Evolutionary conservation across 2,888 invertebrate species (phyloP).

Genomic region (Himalopsyche japonica): DNA sequence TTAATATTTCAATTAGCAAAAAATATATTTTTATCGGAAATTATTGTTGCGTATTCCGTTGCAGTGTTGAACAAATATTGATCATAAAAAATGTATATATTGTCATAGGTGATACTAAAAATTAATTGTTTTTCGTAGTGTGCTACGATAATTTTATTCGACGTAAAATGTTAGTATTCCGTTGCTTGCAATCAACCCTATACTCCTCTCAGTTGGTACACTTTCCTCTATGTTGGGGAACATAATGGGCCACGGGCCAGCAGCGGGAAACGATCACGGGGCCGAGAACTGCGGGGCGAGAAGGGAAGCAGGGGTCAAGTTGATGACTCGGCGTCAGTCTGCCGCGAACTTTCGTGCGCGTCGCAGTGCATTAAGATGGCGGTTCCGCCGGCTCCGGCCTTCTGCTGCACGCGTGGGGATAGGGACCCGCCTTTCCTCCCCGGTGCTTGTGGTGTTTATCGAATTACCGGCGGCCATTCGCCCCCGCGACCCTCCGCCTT

Average conservation of each 20-base stretch:
- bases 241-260: slow-evolving; percentile 47
- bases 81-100: no score
- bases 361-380: slow-evolving; percentile 16
- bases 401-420: slow-evolving; percentile 32
- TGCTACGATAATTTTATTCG: no score
- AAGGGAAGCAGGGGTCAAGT: slow-evolving; percentile 42
- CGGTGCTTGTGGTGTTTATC: slow-evolving; percentile 42
- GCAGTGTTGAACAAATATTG: no score
- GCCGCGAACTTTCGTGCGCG: slow-evolving; percentile 38
- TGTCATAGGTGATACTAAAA: no score
- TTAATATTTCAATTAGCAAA: no score
- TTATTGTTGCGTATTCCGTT: no score
- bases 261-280: neutral
- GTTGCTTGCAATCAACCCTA: neutral
- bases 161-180: no score
- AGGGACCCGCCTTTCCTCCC: slow-evolving; percentile 8
- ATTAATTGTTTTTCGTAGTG: no score
- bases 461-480: slow-evolving; percentile 60
- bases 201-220: neutral
- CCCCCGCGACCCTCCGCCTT: slow-evolving; percentile 45
- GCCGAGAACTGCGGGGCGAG: neutral
- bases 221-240: slow-evolving; percentile 43
- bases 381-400: slow-evolving; percentile 20
- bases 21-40: no score
- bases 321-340: slow-evolving; percentile 45